Evolutionary conservation across 2,797 vertebrate genomes (phyloP).

Genomic region (Platyrinchus mystaceus): DNA sequence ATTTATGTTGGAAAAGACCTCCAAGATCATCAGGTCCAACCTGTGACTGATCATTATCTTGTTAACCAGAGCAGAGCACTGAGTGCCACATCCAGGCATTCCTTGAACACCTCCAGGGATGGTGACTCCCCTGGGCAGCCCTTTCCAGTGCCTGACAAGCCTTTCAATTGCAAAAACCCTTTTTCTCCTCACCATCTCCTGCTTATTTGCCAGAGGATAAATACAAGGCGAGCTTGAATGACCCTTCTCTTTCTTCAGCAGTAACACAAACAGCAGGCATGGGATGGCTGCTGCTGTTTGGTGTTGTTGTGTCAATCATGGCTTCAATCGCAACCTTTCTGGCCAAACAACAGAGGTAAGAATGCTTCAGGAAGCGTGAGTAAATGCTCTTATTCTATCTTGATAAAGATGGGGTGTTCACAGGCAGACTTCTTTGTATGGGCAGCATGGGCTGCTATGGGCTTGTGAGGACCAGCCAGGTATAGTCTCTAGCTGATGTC

Average conservation of each 20-base stretch:
- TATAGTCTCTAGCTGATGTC: background rate
- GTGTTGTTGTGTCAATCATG: background rate
- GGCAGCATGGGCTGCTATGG: background rate
- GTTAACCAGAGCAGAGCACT: background rate
- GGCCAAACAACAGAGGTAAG: constrained; percentile 59
- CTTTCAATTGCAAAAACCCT: background rate
- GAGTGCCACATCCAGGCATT: background rate
- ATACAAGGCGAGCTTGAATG: background rate
- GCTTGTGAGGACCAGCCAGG: background rate
- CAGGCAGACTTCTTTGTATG: background rate
- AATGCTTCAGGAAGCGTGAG: background rate
- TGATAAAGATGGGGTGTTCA: background rate
- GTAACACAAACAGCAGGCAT: background rate
- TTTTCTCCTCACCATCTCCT: background rate
- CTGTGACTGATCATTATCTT: background rate
- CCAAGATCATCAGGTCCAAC: background rate
- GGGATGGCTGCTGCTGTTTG: constrained; percentile 38
- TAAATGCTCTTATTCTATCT: background rate
- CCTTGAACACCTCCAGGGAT: background rate
- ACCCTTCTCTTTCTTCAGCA: constrained; percentile 11
- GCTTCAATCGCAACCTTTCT: constrained; percentile 30
- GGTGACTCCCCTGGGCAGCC: background rate
- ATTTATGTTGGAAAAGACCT: background rate
- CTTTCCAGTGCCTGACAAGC: background rate
- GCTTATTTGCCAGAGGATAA: background rate